Percentiles rank a stretch among this genome's conserved stretches.
Conservation (phyloP, 2,888 invertebrate species). For the Anagyrus pseudococci region DNA sequence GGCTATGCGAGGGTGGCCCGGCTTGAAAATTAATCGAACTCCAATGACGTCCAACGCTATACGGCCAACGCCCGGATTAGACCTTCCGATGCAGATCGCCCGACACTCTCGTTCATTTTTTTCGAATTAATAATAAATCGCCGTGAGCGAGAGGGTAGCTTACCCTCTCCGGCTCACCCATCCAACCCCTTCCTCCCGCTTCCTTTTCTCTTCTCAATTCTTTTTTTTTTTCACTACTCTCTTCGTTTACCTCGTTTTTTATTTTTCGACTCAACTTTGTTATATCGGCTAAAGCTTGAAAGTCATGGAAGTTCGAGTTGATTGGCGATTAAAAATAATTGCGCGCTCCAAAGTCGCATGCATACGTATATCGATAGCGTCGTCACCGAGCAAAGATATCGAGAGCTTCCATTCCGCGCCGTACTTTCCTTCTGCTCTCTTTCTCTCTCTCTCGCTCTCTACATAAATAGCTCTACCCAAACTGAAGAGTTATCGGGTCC, state of each 20-base stretch:
- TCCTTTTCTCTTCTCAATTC: not conserved
- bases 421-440: too few species aligned
- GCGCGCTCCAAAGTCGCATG: too few species aligned
- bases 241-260: not conserved
- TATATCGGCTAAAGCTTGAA: not conserved
- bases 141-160: not conserved
- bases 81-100: conserved; percentile 23
- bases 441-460: too few species aligned
- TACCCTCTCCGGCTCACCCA: not conserved
- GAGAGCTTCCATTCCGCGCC: too few species aligned
- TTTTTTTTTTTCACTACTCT: not conserved
- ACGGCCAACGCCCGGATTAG: conserved; percentile 22
- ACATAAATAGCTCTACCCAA: too few species aligned
- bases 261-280: not conserved
- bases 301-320: too few species aligned
- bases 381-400: too few species aligned
- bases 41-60: not conserved
- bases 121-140: conserved; percentile 25
- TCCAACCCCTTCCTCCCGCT: too few species aligned
- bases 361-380: too few species aligned
- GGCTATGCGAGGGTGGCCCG: conserved; percentile 8
- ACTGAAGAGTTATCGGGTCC: too few species aligned
- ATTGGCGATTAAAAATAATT: too few species aligned
- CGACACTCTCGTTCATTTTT: conserved; percentile 12
- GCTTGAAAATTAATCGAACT: conserved; percentile 28